Evolutionary conservation across 2,797 vertebrate genomes (phyloP).

Genomic region (Catharus ustulatus): DNA sequence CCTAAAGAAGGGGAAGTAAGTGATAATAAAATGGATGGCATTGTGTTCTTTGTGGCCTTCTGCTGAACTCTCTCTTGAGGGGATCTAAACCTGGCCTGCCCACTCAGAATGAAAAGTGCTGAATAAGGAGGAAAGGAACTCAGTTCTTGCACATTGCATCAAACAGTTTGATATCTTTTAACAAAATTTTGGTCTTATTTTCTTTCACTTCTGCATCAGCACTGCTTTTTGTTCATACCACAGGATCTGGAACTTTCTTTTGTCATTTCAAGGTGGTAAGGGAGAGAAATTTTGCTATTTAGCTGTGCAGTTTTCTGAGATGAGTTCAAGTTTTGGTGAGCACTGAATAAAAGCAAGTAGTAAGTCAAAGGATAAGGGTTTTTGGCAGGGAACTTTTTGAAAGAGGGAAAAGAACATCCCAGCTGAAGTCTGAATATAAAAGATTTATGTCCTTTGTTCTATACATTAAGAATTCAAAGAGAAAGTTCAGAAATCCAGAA

Average conservation of each 20-base stretch:
- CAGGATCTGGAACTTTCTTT: neutral
- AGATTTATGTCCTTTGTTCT: neutral
- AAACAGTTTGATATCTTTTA: neutral
- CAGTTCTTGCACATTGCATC: neutral
- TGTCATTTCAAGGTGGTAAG: neutral
- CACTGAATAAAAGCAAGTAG: neutral
- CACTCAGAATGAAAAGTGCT: neutral
- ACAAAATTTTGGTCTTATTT: neutral
- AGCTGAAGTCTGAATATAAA: neutral
- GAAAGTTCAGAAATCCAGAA: neutral
- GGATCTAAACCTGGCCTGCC: neutral
- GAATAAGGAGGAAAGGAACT: neutral
- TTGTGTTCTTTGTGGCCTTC: neutral
- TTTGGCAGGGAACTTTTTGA: neutral
- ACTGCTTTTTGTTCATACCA: neutral
- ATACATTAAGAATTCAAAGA: neutral
- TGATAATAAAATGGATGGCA: neutral
- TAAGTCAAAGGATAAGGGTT: neutral
- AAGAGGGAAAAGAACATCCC: neutral
- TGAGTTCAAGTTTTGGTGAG: neutral
- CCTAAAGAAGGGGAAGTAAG: neutral
- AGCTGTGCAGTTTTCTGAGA: neutral
- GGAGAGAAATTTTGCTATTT: neutral
- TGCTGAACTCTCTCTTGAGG: neutral
- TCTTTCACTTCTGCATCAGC: neutral